These are phyloP conservation scores for Diloba caeruleocephala DNA, from an alignment of 2,888 invertebrate genomes.

Conservation along the genomic window DNA sequence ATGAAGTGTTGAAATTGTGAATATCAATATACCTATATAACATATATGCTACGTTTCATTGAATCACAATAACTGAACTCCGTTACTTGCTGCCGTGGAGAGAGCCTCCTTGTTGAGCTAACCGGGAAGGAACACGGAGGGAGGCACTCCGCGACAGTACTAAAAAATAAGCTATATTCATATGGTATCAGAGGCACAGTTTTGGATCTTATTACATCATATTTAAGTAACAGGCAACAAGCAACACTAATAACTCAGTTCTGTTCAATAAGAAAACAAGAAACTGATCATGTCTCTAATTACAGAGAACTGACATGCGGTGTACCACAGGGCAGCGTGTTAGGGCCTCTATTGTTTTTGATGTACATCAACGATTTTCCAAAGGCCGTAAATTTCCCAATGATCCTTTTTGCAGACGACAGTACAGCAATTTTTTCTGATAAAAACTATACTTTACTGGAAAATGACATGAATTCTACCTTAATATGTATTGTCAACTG, in stretches of 20 bases:
- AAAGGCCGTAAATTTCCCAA: neutral
- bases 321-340: neutral
- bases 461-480: neutral
- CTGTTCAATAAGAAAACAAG: too few relatives aligned
- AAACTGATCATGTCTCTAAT: too few relatives aligned
- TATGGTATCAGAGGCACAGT: too few relatives aligned
- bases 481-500: neutral
- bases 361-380: neutral
- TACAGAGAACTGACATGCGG: neutral
- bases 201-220: neutral
- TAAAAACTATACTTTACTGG: neutral
- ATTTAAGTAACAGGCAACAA: neutral
- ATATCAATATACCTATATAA: too few relatives aligned
- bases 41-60: too few relatives aligned
- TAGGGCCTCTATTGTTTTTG: too few relatives aligned
- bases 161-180: neutral
- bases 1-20: too few relatives aligned
- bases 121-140: too few relatives aligned
- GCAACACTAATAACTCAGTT: neutral
- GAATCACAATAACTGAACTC: too few relatives aligned
- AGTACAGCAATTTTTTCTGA: neutral
- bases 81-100: too few relatives aligned
- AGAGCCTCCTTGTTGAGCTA: too few relatives aligned
- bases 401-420: neutral
- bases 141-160: too few relatives aligned